Conservation (phyloP, 2,113 vertebrate species). For the Marcusenius ussheri region DNA sequence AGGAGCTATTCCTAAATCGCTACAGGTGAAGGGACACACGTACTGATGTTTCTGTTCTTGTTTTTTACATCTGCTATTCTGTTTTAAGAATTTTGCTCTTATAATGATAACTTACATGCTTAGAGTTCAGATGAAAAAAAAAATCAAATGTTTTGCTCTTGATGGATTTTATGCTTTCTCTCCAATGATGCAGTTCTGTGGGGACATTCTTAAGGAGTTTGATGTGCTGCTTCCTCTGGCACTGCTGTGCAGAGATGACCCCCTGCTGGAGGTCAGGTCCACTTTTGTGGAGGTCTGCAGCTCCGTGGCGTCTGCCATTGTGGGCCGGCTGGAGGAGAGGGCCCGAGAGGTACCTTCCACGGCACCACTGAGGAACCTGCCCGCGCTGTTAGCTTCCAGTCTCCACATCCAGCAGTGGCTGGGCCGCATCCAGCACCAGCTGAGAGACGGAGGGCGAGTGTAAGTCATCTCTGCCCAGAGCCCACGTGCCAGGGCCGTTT, state of each 20-base stretch:
- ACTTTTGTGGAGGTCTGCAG: conserved; percentile 79
- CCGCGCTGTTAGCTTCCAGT: conserved; percentile 66
- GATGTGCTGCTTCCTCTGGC: conserved; percentile 83
- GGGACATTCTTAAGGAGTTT: conserved; percentile 74
- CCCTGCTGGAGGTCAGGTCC: conserved; percentile 74
- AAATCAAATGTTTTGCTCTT: conserved; percentile 38
- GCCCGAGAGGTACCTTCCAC: conserved; percentile 67
- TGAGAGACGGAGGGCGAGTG: conserved; percentile 66
- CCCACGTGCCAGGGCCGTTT: neutral
- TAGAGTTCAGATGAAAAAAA: neutral
- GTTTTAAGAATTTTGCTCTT: neutral
- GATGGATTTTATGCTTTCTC: conserved; percentile 51
- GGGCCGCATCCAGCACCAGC: conserved; percentile 60
- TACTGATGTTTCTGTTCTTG: neutral
- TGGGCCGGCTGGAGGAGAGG: conserved; percentile 71
- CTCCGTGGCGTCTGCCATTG: conserved; percentile 68
- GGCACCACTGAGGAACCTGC: conserved; percentile 68
- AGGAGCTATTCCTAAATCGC: neutral
- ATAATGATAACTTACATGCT: neutral
- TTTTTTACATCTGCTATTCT: neutral
- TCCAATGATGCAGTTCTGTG: conserved; percentile 72
- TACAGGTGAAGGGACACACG: neutral
- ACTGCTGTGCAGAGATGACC: conserved; percentile 71
- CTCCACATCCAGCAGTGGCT: conserved; percentile 68
- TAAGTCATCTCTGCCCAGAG: conserved; percentile 50